A percentile compares a stretch with the other conserved stretches of the same genome.
These are phyloP conservation scores for Cariama cristata DNA, from an alignment of 2,113 vertebrate species.

Conservation along the genomic window DNA sequence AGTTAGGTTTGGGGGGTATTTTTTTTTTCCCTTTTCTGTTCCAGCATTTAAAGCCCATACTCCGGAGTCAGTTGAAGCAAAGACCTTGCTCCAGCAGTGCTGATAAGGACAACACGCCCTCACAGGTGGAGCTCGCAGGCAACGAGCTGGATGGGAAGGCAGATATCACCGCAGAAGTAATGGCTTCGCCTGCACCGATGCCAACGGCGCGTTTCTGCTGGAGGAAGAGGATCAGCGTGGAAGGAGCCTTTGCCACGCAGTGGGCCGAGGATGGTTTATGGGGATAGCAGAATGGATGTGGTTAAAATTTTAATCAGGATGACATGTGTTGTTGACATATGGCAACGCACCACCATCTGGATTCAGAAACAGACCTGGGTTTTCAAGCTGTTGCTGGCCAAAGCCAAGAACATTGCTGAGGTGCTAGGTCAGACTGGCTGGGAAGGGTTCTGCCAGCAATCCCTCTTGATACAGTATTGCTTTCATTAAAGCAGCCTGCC, in stretches of 20 bases:
- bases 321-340: slow-evolving; percentile 86
- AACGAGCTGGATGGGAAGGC: background rate
- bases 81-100: background rate
- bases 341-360: slow-evolving; percentile 82
- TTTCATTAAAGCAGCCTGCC: slow-evolving; percentile 63
- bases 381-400: slow-evolving; percentile 85
- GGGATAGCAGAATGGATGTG: slow-evolving; percentile 73
- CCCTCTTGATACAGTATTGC: slow-evolving; percentile 62
- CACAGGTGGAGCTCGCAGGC: slow-evolving; percentile 20
- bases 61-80: background rate
- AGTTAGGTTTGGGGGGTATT: background rate
- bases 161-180: background rate
- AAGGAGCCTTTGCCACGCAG: slow-evolving; percentile 48
- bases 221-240: background rate
- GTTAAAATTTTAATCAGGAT: slow-evolving; percentile 85
- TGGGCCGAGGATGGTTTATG: slow-evolving; percentile 64
- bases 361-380: slow-evolving; percentile 85
- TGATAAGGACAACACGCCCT: slow-evolving; percentile 22
- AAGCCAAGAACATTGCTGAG: slow-evolving; percentile 79
- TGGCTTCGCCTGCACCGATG: background rate
- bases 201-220: slow-evolving; percentile 4
- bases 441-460: slow-evolving; percentile 74
- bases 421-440: slow-evolving; percentile 79
- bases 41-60: background rate
- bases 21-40: background rate